Conservation (phyloP, 2,888 invertebrate genomes). For the Smittia aterrima region DNA sequence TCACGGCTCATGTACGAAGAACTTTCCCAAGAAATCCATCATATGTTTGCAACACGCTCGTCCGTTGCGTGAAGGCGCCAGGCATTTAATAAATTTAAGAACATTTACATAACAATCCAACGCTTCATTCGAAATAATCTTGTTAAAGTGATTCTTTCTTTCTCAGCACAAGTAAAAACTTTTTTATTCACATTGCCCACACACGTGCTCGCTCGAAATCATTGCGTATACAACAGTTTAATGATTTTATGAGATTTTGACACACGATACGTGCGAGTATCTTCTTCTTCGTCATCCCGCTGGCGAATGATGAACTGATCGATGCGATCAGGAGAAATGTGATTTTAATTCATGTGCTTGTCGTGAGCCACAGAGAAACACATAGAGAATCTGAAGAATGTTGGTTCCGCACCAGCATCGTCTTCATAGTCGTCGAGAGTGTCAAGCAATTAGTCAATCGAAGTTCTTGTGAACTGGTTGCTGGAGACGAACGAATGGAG, state of each 20-base stretch:
- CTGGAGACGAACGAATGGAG: neutral
- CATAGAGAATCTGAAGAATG: neutral
- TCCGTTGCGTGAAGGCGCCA: constrained; percentile 30
- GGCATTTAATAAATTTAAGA: constrained; percentile 20
- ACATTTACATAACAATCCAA: constrained; percentile 36
- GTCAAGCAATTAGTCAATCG: constrained; percentile 23
- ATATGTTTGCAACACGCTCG: constrained; percentile 5
- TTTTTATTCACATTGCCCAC: constrained; percentile 38
- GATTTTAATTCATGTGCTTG: constrained; percentile 11
- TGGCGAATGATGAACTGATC: constrained; percentile 19
- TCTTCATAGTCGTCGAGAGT: neutral
- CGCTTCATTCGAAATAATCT: constrained; percentile 37
- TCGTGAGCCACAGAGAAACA: constrained; percentile 8
- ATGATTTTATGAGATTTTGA: constrained; percentile 41
- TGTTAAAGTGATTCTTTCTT: constrained; percentile 34
- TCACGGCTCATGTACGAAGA: neutral
- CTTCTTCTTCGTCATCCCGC: neutral
- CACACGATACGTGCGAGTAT: constrained; percentile 33
- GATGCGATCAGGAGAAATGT: neutral
- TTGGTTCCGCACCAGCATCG: neutral
- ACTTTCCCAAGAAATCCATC: neutral
- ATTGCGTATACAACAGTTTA: constrained; percentile 35
- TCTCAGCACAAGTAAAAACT: constrained; percentile 2
- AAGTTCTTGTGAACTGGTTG: constrained; percentile 13
- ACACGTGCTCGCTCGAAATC: constrained; percentile 33